Evolutionary conservation across 2,113 vertebrate species (phyloP).

Genomic region (Chamaetylas fuelleborni): DNA sequence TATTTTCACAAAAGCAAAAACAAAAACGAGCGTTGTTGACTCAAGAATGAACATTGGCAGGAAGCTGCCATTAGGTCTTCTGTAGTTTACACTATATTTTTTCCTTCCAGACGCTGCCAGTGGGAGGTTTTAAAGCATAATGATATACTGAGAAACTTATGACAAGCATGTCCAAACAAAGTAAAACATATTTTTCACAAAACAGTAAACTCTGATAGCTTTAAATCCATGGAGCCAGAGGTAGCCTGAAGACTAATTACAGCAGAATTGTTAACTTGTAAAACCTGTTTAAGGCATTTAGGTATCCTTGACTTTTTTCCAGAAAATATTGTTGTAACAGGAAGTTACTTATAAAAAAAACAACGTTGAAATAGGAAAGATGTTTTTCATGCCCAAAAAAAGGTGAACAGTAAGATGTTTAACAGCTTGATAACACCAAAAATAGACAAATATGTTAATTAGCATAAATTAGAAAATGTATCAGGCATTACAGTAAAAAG

Average conservation of each 20-base stretch:
- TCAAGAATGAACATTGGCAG: slow-evolving; percentile 41
- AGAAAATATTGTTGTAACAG: slow-evolving; percentile 16
- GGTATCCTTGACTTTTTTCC: background rate
- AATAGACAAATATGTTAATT: background rate
- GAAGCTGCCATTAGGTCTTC: slow-evolving; percentile 57
- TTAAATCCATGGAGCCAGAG: slow-evolving; percentile 41
- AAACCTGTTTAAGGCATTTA: slow-evolving; percentile 39
- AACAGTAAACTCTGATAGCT: slow-evolving; percentile 56
- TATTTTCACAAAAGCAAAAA: slow-evolving; percentile 57
- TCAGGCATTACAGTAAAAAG: background rate
- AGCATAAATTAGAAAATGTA: background rate
- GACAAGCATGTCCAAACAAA: slow-evolving; percentile 68
- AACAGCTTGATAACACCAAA: background rate
- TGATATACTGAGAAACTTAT: slow-evolving; percentile 62
- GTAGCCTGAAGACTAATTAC: slow-evolving; percentile 42
- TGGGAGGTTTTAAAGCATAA: slow-evolving; percentile 67
- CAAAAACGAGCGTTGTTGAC: slow-evolving; percentile 35
- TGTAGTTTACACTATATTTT: slow-evolving; percentile 51
- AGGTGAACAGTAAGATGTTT: background rate
- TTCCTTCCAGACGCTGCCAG: slow-evolving; percentile 55
- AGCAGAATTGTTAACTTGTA: slow-evolving; percentile 34
- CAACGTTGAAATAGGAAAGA: background rate
- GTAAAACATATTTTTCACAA: slow-evolving; percentile 62
- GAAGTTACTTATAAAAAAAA: slow-evolving; percentile 33
- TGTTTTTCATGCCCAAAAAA: background rate